These are phyloP conservation scores for Oostethus manadensis DNA, from an alignment of 2,113 vertebrate species.

Conservation along the genomic window DNA sequence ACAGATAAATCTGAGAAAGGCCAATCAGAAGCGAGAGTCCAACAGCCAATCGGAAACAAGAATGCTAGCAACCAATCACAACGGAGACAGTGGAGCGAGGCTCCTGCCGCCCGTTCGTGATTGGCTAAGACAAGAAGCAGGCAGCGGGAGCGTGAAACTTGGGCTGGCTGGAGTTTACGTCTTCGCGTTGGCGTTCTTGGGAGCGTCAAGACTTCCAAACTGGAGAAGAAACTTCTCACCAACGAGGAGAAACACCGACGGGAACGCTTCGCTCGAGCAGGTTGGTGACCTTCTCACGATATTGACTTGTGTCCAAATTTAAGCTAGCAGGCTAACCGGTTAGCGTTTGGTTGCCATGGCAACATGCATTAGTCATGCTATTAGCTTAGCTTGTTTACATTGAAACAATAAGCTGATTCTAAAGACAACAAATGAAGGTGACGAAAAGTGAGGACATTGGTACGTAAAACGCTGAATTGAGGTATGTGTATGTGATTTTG, in stretches of 20 bases:
- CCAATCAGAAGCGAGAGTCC: neutral
- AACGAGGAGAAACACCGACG: too few relatives aligned
- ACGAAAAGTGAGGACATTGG: too few relatives aligned
- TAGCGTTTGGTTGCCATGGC: conserved; percentile 10
- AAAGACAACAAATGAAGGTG: too few relatives aligned
- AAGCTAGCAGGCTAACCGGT: neutral
- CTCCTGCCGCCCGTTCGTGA: conserved; percentile 4
- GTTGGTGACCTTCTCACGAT: neutral
- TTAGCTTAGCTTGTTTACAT: neutral
- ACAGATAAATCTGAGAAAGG: too few relatives aligned
- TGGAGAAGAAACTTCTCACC: neutral
- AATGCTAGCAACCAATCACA: conserved; percentile 35
- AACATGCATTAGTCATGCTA: conserved; percentile 16
- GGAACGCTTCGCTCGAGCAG: neutral
- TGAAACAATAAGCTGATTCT: too few relatives aligned
- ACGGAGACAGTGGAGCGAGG: neutral
- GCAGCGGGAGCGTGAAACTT: neutral
- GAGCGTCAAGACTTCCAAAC: neutral
- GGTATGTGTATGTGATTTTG: too few relatives aligned
- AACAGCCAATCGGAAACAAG: conserved; percentile 4
- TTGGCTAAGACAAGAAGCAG: conserved; percentile 19
- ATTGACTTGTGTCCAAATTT: neutral
- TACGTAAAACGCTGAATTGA: too few relatives aligned
- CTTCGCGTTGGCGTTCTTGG: neutral
- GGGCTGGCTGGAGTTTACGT: conserved; percentile 33